A percentile compares a stretch with the other conserved stretches of the same genome.
These are phyloP conservation scores for Drosophila colorata DNA, from an alignment of 2,888 invertebrate species.

Conservation along the genomic window DNA sequence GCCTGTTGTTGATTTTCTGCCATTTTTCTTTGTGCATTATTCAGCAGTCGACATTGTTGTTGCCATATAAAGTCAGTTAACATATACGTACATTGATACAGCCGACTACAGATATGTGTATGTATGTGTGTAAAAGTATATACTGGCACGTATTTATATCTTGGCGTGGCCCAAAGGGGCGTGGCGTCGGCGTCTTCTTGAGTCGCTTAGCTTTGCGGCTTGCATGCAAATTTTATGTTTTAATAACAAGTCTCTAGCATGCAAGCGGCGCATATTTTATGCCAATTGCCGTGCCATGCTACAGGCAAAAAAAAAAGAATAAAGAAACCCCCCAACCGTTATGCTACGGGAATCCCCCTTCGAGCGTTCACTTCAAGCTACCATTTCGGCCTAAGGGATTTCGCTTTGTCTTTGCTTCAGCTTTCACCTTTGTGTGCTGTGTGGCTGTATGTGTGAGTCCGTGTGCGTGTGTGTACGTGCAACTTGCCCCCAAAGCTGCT, in stretches of 20 bases:
- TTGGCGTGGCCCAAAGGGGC: conserved; percentile 36
- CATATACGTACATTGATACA: conserved; percentile 38
- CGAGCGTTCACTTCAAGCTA: conserved; percentile 7
- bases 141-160: conserved; percentile 43
- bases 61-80: conserved; percentile 21
- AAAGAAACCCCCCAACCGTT: conserved; percentile 3
- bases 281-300: conserved; percentile 67
- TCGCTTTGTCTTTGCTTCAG: conserved; percentile 40
- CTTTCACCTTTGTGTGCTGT: conserved; percentile 15
- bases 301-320: conserved; percentile 17
- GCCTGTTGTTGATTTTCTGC: too few relatives aligned
- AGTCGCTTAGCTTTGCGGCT: conserved; percentile 62
- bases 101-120: conserved; percentile 15
- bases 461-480: conserved; percentile 17
- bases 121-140: not conserved
- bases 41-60: conserved; percentile 35
- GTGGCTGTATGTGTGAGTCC: not conserved
- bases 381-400: conserved; percentile 35
- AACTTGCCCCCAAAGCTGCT: conserved; percentile 15
- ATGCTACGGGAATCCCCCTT: not conserved
- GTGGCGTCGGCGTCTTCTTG: conserved; percentile 35
- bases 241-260: conserved; percentile 80
- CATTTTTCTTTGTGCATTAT: conserved; percentile 53
- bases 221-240: conserved; percentile 81
- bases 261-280: conserved; percentile 79